phyloP scores from a whole-genome alignment of 2,888 invertebrate species.

The Tipula confusa region DNA sequence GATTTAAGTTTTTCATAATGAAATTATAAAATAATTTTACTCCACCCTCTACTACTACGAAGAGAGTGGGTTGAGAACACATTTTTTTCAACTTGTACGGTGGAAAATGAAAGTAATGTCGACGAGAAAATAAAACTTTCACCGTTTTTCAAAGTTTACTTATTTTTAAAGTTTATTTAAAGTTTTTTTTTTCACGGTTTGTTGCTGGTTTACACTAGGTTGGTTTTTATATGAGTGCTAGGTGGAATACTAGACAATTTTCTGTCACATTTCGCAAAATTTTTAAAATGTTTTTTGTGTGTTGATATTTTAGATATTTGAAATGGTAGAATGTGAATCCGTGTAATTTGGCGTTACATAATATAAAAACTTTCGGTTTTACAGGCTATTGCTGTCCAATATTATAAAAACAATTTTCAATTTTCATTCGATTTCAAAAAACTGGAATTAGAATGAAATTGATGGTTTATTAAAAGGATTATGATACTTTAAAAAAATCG shows the following conservation, averaged over 20 bases:
- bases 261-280: no score
- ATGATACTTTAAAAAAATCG: no score
- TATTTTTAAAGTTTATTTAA: background rate
- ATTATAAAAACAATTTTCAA: no score
- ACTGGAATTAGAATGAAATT: no score
- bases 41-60: background rate
- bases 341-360: no score
- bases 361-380: no score
- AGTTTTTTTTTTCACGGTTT: background rate
- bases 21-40: conserved; percentile 1
- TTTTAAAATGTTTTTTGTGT: background rate
- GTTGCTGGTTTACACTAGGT: background rate
- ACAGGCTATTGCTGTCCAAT: no score
- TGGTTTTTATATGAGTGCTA: background rate
- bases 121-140: conserved; percentile 17
- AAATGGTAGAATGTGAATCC: no score
- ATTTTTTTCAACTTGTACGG: background rate
- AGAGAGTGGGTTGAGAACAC: background rate
- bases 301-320: background rate
- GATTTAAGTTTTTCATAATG: background rate
- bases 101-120: conserved; percentile 6
- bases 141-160: background rate
- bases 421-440: no score
- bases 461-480: no score
- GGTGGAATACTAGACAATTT: background rate